phyloP scores from a whole-genome alignment of 2,113 vertebrate species.

The Notechis scutatus region DNA sequence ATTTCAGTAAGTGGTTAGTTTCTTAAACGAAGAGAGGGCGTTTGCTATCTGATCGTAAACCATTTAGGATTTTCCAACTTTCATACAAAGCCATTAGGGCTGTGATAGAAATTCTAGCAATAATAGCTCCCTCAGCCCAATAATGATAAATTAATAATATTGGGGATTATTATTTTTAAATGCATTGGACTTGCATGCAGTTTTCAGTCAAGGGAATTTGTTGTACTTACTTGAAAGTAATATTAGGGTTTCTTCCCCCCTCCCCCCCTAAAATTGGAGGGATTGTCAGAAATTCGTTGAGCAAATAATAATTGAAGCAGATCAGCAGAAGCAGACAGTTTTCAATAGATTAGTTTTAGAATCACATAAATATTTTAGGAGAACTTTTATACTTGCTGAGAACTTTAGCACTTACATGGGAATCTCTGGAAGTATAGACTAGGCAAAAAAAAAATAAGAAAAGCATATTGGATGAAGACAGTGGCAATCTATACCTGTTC shows the following conservation, averaged over 20 bases:
- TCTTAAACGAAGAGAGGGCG: not conserved
- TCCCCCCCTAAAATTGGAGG: not conserved
- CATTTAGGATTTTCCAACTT: not conserved
- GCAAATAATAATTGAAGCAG: not conserved
- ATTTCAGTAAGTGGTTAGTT: not conserved
- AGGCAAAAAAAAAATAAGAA: not conserved
- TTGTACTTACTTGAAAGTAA: not conserved
- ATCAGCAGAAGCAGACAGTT: not conserved
- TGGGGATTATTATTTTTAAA: not conserved
- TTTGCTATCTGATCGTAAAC: not conserved
- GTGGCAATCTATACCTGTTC: not conserved
- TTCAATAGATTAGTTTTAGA: not conserved
- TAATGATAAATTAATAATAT: not conserved
- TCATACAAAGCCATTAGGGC: not conserved
- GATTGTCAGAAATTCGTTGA: not conserved
- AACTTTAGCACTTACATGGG: not conserved
- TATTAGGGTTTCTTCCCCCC: not conserved
- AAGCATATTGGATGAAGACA: not conserved
- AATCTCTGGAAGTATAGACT: not conserved
- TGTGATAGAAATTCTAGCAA: not conserved
- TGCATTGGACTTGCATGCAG: conserved; percentile 46
- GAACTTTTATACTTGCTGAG: not conserved
- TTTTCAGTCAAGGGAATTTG: not conserved
- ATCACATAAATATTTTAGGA: not conserved
- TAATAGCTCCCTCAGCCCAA: not conserved